phyloP scores from a whole-genome alignment of 2,797 vertebrate species.

The Huso huso region DNA sequence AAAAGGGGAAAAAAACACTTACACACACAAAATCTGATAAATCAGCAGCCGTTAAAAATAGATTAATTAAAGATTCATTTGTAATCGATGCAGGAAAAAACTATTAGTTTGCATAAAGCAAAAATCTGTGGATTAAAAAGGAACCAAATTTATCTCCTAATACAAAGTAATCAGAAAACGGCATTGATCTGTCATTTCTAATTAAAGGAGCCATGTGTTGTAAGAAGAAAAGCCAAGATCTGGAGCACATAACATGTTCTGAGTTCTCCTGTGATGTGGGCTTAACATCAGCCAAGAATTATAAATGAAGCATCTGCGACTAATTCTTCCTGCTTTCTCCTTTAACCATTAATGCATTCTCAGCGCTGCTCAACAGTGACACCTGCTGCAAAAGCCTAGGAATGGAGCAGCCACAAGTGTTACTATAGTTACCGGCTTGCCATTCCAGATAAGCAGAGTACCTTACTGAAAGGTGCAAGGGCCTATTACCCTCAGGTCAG shows the following conservation, averaged over 20 bases:
- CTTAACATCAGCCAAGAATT: background rate
- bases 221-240: background rate
- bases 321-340: background rate
- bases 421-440: background rate
- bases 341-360: background rate
- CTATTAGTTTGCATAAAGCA: background rate
- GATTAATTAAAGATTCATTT: constrained; percentile 16
- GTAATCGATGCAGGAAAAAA: constrained; percentile 5
- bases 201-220: constrained; percentile 11
- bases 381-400: background rate
- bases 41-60: constrained; percentile 14
- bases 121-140: background rate
- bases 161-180: constrained; percentile 11
- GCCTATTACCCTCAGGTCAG: background rate
- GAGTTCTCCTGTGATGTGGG: background rate
- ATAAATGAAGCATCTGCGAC: background rate
- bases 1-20: background rate
- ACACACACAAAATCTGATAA: background rate
- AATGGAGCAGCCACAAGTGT: background rate
- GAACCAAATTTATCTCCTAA: constrained; percentile 8
- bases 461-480: background rate
- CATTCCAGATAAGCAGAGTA: background rate
- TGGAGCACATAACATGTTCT: background rate
- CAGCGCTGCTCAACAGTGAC: background rate
- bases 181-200: constrained; percentile 21